A percentile compares a stretch with the other conserved stretches of the same genome.
phyloP scores from a whole-genome alignment of 2,113 vertebrate genomes.

The Apaloderma vittatum region DNA sequence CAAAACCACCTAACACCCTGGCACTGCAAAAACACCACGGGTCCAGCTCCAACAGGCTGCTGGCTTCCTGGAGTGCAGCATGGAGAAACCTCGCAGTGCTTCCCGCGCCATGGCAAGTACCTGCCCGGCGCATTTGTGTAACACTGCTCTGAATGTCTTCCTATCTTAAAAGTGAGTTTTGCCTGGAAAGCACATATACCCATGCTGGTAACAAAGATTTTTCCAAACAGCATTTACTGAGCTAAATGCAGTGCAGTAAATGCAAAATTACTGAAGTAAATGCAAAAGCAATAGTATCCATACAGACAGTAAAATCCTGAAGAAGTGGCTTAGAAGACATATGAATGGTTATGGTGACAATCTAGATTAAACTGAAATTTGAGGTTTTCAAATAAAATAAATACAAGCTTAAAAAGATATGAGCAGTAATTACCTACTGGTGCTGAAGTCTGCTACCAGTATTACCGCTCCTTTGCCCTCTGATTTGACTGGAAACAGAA shows the following conservation, averaged over 20 bases:
- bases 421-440: not conserved
- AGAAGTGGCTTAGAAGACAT: not conserved
- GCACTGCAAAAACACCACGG: not conserved
- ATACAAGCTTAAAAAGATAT: not conserved
- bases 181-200: not conserved
- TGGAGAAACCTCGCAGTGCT: not conserved
- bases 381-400: not conserved
- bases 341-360: not conserved
- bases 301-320: not conserved
- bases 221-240: not conserved
- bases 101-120: not conserved
- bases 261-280: not conserved
- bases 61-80: not conserved
- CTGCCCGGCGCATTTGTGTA: not conserved
- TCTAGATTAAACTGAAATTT: not conserved
- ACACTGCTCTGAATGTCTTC: not conserved
- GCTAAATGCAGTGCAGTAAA: not conserved
- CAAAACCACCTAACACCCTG: not conserved
- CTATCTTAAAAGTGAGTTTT: not conserved
- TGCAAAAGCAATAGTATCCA: not conserved
- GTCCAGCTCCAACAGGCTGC: not conserved
- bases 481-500: not conserved
- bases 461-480: not conserved
- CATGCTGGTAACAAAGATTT: not conserved
- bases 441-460: not conserved